Conservation (phyloP, 2,113 vertebrate species). For the Rafetus swinhoei region DNA sequence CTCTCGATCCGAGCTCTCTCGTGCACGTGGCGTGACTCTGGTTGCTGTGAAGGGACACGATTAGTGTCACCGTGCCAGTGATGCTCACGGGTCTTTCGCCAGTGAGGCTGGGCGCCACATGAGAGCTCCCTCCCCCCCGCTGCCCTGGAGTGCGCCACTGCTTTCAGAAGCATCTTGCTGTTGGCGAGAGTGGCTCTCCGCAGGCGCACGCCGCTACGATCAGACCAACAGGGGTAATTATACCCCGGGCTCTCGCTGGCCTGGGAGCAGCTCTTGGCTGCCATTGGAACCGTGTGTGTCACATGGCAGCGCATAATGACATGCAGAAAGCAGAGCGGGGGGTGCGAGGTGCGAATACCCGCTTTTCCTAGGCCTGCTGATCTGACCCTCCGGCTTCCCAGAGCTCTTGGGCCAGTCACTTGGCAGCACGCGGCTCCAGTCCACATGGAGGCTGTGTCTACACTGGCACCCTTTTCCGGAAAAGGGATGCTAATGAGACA, state of each 20-base stretch:
- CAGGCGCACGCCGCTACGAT: conserved; percentile 51
- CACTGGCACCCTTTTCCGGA: no score
- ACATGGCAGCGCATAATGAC: not conserved
- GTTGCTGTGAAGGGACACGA: conserved; percentile 44
- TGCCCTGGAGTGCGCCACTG: not conserved
- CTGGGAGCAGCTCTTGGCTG: conserved; percentile 50
- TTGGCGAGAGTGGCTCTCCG: conserved; percentile 62
- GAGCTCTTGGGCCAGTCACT: no score
- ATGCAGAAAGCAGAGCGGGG: not conserved
- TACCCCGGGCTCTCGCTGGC: conserved; percentile 19
- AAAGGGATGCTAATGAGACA: no score
- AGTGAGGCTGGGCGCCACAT: not conserved
- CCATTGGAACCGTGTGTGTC: conserved; percentile 57
- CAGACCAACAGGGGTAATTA: conserved; percentile 59
- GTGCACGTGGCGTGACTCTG: conserved; percentile 36
- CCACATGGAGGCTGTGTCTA: no score
- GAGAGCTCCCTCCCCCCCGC: not conserved
- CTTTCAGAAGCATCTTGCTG: conserved; percentile 30
- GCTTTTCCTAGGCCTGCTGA: not conserved
- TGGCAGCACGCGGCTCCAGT: no score
- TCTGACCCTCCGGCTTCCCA: not conserved
- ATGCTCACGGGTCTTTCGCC: conserved; percentile 36
- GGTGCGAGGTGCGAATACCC: not conserved
- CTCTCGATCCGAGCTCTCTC: not conserved
- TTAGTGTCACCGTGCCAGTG: not conserved